Evolutionary conservation across 92 coral and sea anemone species (phyloP).

Genomic region (Porites lobata): DNA sequence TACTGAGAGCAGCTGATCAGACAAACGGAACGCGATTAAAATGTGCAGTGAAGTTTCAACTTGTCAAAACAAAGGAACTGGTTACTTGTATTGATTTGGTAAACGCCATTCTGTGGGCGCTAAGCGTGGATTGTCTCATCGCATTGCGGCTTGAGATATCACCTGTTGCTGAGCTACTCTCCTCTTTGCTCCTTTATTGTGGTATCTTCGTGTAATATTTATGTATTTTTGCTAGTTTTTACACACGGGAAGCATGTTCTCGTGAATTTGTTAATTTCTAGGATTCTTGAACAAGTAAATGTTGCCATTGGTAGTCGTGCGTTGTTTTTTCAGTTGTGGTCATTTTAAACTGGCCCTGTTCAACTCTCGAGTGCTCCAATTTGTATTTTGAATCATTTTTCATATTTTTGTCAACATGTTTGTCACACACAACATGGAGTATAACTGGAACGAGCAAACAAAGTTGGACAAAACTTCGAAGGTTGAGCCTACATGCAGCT

Average conservation of each 20-base stretch:
- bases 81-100: slow-evolving; percentile 7
- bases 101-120: neutral
- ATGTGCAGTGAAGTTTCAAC: slow-evolving; percentile 24
- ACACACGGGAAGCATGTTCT: slow-evolving; percentile 33
- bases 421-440: too few relatives aligned
- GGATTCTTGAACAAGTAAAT: slow-evolving; percentile 51
- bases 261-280: slow-evolving; percentile 55
- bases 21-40: neutral
- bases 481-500: too few relatives aligned
- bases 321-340: neutral
- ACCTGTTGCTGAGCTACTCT: neutral
- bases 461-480: too few relatives aligned
- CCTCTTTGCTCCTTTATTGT: slow-evolving; percentile 20
- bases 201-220: slow-evolving; percentile 52
- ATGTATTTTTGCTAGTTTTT: slow-evolving; percentile 63
- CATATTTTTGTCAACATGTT: too few relatives aligned
- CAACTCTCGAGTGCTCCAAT: too few relatives aligned
- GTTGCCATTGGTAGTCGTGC: slow-evolving; percentile 14
- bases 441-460: too few relatives aligned
- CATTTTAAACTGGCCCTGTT: neutral
- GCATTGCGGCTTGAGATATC: neutral
- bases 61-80: slow-evolving; percentile 19
- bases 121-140: slow-evolving; percentile 22
- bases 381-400: too few relatives aligned
- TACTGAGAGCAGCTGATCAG: slow-evolving; percentile 3